Percentiles rank a stretch among this genome's conserved stretches.
Conservation (phyloP, 2,113 vertebrate genomes). For the Sinocyclocheilus maitianheensis region DNA sequence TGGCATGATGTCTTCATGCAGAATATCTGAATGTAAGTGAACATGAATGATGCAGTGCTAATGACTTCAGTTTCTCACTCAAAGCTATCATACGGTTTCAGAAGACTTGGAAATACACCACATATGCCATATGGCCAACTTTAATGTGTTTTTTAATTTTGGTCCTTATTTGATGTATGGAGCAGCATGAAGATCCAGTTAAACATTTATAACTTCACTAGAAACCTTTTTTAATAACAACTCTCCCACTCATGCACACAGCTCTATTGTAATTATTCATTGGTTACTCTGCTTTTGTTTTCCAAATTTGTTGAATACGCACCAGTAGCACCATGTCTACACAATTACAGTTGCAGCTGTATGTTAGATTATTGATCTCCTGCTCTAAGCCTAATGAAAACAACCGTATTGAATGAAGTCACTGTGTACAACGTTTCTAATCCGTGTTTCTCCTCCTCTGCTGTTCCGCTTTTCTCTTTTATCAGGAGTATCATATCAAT, state of each 20-base stretch:
- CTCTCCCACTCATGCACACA: background rate
- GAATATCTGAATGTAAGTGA: background rate
- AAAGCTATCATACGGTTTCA: background rate
- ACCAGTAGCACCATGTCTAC: conserved; percentile 42
- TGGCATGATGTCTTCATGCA: background rate
- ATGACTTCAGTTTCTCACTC: background rate
- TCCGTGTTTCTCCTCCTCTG: background rate
- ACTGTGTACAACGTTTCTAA: background rate
- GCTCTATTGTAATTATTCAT: background rate
- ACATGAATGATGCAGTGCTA: background rate
- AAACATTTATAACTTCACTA: background rate
- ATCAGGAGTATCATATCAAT: conserved; percentile 23
- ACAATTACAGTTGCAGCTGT: conserved; percentile 41
- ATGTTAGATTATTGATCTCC: conserved; percentile 55
- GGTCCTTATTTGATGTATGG: background rate
- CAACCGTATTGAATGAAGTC: conserved; percentile 47
- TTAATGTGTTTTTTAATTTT: background rate
- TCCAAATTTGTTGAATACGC: background rate
- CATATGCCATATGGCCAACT: background rate
- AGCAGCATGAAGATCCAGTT: background rate
- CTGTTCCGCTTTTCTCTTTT: background rate
- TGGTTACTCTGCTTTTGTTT: background rate
- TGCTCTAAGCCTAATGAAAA: conserved; percentile 55
- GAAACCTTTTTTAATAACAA: background rate
- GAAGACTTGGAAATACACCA: background rate